These are phyloP conservation scores for Endomychus coccineus DNA, from an alignment of 2,888 invertebrate species.

Conservation along the genomic window DNA sequence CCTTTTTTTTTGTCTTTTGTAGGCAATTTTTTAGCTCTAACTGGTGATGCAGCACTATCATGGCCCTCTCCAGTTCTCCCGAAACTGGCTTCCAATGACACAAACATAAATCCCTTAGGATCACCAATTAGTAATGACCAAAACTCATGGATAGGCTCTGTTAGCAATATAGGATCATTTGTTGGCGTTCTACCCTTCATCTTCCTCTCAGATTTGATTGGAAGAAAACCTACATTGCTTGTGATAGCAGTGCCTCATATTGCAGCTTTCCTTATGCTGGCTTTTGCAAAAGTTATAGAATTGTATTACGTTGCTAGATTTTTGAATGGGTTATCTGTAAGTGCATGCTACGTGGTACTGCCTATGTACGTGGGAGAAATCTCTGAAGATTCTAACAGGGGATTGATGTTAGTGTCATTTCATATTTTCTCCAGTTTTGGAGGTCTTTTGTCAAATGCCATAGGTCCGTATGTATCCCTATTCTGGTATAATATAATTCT, in stretches of 20 bases:
- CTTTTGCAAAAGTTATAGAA: constrained; percentile 24
- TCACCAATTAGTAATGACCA: constrained; percentile 35
- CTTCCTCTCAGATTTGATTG: constrained; percentile 56
- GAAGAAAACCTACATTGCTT: constrained; percentile 60
- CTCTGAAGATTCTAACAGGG: constrained; percentile 66
- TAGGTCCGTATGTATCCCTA: constrained; percentile 66
- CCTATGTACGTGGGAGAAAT: constrained; percentile 85
- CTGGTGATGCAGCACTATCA: constrained; percentile 29
- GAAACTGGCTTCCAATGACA: constrained; percentile 30
- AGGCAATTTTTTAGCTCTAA: constrained; percentile 30
- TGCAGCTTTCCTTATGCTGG: constrained; percentile 23
- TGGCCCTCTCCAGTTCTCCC: constrained; percentile 32
- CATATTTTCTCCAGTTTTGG: constrained; percentile 65
- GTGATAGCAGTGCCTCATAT: constrained; percentile 37
- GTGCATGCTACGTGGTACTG: constrained; percentile 64
- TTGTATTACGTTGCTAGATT: constrained; percentile 41
- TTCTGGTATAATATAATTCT: constrained; percentile 49
- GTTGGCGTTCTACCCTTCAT: constrained; percentile 63
- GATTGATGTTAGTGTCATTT: constrained; percentile 58
- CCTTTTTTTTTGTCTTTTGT: too few relatives aligned
- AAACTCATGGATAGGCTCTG: constrained; percentile 48
- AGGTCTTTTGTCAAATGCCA: constrained; percentile 59
- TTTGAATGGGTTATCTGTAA: constrained; percentile 55
- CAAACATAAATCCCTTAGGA: constrained; percentile 37
- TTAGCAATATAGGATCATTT: constrained; percentile 45